Evolutionary conservation across 37 sponge, comb jelly and placozoan species (phyloP).

Genomic region (Lycopodina hypogea): DNA sequence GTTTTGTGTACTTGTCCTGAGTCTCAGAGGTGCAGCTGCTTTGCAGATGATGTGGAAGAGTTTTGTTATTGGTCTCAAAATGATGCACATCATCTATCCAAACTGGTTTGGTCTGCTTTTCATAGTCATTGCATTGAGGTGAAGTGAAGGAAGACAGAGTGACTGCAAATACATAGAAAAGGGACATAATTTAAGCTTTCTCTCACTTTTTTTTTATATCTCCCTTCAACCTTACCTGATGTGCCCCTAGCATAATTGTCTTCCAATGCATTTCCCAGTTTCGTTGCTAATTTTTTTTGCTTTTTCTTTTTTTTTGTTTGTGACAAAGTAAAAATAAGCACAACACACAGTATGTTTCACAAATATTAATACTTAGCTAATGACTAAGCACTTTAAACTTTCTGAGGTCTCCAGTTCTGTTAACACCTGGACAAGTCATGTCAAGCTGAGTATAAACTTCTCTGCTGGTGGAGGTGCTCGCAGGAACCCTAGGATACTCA

Average conservation of each 20-base stretch:
- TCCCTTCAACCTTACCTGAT: background rate
- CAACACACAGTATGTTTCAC: no score
- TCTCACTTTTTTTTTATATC: background rate
- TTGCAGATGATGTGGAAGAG: slow-evolving; percentile 44
- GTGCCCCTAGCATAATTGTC: background rate
- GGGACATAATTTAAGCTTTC: background rate
- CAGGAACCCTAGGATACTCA: slow-evolving; percentile 31
- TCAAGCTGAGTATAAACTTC: slow-evolving; percentile 16
- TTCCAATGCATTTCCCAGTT: background rate
- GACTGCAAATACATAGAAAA: slow-evolving; percentile 22
- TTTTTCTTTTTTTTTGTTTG: slow-evolving; percentile 19
- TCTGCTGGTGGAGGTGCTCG: slow-evolving; percentile 26
- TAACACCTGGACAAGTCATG: slow-evolving; percentile 2
- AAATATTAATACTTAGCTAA: background rate
- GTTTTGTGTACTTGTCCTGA: background rate
- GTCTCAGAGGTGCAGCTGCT: background rate
- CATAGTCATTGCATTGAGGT: slow-evolving; percentile 15
- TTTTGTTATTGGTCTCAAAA: slow-evolving; percentile 63
- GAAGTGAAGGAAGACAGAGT: slow-evolving; percentile 46
- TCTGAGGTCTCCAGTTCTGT: slow-evolving; percentile 17
- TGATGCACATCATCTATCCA: slow-evolving; percentile 41
- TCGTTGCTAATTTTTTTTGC: background rate
- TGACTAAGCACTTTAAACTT: slow-evolving; percentile 26
- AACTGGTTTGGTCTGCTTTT: slow-evolving; percentile 8
- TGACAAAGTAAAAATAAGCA: slow-evolving; percentile 13